Evolutionary conservation across 2,888 invertebrate genomes (phyloP).

Genomic region (Orchestes rusci): DNA sequence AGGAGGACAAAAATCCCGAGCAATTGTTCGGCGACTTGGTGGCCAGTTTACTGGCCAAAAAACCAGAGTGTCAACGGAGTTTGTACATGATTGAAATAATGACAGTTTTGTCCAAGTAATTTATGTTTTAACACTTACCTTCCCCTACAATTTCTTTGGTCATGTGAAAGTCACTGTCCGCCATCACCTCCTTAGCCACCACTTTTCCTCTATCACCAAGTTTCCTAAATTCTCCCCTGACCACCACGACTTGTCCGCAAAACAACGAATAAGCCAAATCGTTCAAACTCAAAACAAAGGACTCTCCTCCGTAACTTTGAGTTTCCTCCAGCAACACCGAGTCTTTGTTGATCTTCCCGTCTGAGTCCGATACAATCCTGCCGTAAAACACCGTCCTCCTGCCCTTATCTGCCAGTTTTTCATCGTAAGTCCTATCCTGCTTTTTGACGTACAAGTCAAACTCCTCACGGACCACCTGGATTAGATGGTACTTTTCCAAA

Average conservation of each 20-base stretch:
- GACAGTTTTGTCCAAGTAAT: constrained; percentile 33
- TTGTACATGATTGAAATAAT: constrained; percentile 37
- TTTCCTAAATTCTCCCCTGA: constrained; percentile 59
- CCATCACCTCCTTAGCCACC: constrained; percentile 57
- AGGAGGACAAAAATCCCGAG: constrained; percentile 30
- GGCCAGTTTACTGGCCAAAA: constrained; percentile 32
- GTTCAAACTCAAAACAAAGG: constrained; percentile 45
- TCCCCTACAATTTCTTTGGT: constrained; percentile 42
- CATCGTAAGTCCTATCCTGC: no score
- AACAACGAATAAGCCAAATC: constrained; percentile 61
- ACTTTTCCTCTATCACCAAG: constrained; percentile 41
- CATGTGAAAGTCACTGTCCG: constrained; percentile 47
- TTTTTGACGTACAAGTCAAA: no score
- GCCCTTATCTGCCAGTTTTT: no score
- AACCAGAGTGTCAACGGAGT: constrained; percentile 33
- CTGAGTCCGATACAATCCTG: constrained; percentile 67
- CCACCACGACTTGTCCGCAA: constrained; percentile 72
- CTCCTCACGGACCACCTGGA: no score
- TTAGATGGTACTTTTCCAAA: no score
- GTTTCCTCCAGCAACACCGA: constrained; percentile 65
- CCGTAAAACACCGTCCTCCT: constrained; percentile 47
- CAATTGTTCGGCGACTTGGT: constrained; percentile 36
- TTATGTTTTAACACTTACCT: constrained; percentile 25
- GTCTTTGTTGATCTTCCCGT: constrained; percentile 62
- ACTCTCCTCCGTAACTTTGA: constrained; percentile 45